A percentile compares a stretch with the other conserved stretches of the same genome.
Evolutionary conservation across 2,113 vertebrate genomes (phyloP).

Genomic region (Gorsachius goisagi): DNA sequence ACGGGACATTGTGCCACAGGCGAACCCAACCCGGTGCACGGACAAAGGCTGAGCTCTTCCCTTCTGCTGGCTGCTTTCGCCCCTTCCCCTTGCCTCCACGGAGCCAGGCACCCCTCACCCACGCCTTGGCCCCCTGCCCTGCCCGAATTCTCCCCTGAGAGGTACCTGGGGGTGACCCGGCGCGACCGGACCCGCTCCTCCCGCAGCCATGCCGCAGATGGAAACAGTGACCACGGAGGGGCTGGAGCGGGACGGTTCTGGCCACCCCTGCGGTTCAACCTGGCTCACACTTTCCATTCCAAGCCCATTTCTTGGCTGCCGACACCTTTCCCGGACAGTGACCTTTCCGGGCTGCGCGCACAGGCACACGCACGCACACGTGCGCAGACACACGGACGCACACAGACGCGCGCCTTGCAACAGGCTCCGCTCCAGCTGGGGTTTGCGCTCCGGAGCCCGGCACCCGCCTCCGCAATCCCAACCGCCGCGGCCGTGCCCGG

Average conservation of each 20-base stretch:
- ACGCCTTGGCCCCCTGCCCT: background rate
- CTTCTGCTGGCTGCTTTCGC: background rate
- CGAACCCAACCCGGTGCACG: fast-evolving
- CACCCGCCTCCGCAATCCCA: fast-evolving
- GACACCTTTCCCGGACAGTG: background rate
- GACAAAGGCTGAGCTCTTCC: background rate
- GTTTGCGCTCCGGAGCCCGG: fast-evolving
- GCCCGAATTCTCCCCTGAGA: fast-evolving
- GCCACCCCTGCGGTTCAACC: background rate
- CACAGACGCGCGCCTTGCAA: background rate
- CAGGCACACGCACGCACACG: background rate
- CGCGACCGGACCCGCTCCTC: fast-evolving
- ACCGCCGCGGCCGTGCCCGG: fast-evolving
- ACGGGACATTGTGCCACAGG: background rate
- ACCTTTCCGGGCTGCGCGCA: background rate
- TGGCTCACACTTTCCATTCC: conserved; percentile 1
- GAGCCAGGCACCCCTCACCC: fast-evolving
- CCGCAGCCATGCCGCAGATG: fast-evolving
- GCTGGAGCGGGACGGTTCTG: background rate
- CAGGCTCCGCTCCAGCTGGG: background rate
- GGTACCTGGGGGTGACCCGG: background rate
- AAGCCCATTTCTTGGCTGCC: background rate
- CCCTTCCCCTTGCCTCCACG: background rate
- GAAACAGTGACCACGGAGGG: background rate
- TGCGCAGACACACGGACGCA: background rate